Evolutionary conservation across 2,797 vertebrate species (phyloP).

Genomic region (Valencia hispanica): DNA sequence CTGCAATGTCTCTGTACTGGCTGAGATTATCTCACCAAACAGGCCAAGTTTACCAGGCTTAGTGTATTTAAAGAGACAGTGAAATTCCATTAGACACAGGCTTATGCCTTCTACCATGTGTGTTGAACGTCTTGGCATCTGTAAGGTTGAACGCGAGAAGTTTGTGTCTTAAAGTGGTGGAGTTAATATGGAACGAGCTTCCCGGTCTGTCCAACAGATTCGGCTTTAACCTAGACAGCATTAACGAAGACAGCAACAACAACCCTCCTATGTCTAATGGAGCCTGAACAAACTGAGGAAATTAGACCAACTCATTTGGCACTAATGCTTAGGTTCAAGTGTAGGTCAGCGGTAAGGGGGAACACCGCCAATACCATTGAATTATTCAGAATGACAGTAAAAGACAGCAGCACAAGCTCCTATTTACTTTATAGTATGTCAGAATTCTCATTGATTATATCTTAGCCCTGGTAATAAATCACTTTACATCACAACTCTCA

Average conservation of each 20-base stretch:
- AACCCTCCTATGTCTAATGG: constrained; percentile 58
- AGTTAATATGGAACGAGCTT: constrained; percentile 29
- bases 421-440: constrained; percentile 16
- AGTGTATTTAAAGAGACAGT: constrained; percentile 5
- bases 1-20: constrained; percentile 5
- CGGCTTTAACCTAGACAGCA: constrained; percentile 31
- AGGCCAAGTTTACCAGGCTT: not conserved
- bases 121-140: not conserved
- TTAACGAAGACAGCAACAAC: constrained; percentile 34
- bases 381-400: constrained; percentile 53
- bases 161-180: constrained; percentile 29
- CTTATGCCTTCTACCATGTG: not conserved
- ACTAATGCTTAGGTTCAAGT: constrained; percentile 61
- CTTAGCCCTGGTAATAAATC: constrained; percentile 25
- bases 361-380: constrained; percentile 41
- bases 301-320: constrained; percentile 51
- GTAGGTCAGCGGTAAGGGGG: constrained; percentile 60
- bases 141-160: not conserved
- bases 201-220: constrained; percentile 39
- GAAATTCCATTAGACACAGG: not conserved
- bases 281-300: constrained; percentile 53
- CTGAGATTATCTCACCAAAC: not conserved
- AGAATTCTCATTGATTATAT: constrained; percentile 44
- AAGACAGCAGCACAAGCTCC: constrained; percentile 21
- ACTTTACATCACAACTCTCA: constrained; percentile 26